These are phyloP conservation scores for Brachyhypopomus gauderio DNA, from an alignment of 2,113 vertebrate species.

Conservation along the genomic window DNA sequence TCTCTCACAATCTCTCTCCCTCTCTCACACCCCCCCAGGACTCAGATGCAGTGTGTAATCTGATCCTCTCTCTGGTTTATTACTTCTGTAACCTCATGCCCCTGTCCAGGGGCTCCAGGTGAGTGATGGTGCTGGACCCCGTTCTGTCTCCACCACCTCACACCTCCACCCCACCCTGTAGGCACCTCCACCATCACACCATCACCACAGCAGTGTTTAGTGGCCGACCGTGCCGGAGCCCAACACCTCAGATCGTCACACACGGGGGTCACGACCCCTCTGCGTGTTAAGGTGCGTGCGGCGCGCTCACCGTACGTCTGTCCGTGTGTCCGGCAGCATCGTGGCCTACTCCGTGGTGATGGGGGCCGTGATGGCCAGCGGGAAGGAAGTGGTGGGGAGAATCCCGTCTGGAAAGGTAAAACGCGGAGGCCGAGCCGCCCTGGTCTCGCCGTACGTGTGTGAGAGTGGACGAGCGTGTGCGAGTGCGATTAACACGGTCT, in stretches of 20 bases:
- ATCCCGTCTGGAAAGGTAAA: conserved; percentile 96
- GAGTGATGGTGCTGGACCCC: background rate
- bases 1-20: background rate
- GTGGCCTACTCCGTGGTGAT: conserved; percentile 96
- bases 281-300: too few relatives aligned
- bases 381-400: conserved; percentile 91
- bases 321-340: conserved; percentile 73
- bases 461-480: background rate
- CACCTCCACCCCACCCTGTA: too few relatives aligned
- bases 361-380: conserved; percentile 96
- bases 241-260: too few relatives aligned
- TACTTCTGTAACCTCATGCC: conserved; percentile 99
- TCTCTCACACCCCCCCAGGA: conserved; percentile 75
- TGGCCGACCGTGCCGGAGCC: too few relatives aligned
- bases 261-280: too few relatives aligned
- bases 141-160: too few relatives aligned
- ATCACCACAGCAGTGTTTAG: too few relatives aligned
- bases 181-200: too few relatives aligned
- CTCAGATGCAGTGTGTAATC: conserved; percentile 92
- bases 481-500: background rate
- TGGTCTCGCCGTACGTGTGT: background rate
- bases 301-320: conserved; percentile 4
- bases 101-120: conserved; percentile 96
- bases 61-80: conserved; percentile 95
- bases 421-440: too few relatives aligned